Evolutionary conservation across 2,113 vertebrate species (phyloP), one percentile per base, ranked within the genome.

Genomic region (Ibidorhyncha struthersii): DNA sequence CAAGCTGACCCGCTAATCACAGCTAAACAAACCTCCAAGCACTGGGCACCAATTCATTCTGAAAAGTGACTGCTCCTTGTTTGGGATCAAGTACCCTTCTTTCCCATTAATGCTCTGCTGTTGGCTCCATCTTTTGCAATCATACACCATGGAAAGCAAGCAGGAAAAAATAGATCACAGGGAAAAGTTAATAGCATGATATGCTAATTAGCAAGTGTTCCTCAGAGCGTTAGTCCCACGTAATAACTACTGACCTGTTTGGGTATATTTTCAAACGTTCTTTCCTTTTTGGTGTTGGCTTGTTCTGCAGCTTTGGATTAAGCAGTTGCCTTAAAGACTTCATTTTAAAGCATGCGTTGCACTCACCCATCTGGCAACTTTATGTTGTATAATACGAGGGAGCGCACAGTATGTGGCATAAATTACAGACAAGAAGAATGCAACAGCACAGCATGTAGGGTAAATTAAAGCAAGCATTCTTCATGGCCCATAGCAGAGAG

Each of bases 371-470:
- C 95, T 97, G 96, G 96, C 83, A 97, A 95, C 97, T 97, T 96
- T 85, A 96, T 96, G 94, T 95, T 96, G 86, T 94, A 93, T 97
- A 95, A 93, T 93, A 95, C 94, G 91, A 96, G 97, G 70, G 94
- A 97, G 91, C 10, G 34, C 96, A 91, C 94, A 96, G 97, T 97
- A 96, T 95, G 94, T 96, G 94, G 96, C 95, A 95, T 95, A 96
- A 97, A 97, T 96, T 96, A 97, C 95, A 97, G 96, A 95, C 92
- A 94, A 96, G 86, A 97, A 96, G 95, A 96, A 96, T 94, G 96
- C 77, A 95, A 92, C 74, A 50, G 89, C 94, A 89, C 96, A 97
- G 97, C 94, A 76, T 95, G 94, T 67, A 97, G 92, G 94, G 85
- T 92, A 96, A 97, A 97, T 96, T 95, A 95, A 95, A 97, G 69